A percentile compares a stretch with the other conserved stretches of the same genome.
Conservation (phyloP, 1,140 invertebrate genomes). For the Drosophila mayri region DNA sequence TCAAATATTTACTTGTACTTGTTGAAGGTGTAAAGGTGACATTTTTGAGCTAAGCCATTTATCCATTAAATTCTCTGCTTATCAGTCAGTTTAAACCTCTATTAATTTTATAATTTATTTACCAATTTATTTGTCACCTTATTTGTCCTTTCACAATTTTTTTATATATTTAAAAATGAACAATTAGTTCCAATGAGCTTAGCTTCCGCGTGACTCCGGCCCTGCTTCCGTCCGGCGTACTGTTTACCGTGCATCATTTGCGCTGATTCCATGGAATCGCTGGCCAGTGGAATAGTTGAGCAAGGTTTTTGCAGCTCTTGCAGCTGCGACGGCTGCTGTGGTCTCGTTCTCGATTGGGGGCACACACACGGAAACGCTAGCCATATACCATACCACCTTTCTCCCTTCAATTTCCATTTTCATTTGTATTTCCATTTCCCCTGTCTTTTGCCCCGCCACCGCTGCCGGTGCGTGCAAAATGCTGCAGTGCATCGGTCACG, state of each 20-base stretch:
- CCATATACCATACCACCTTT: no score
- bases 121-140: not conserved
- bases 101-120: no score
- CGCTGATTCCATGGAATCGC: constrained; percentile 66
- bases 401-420: not conserved
- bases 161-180: not conserved
- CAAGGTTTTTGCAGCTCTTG: constrained; percentile 57
- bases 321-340: constrained; percentile 52
- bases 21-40: no score
- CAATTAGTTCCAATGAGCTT: not conserved
- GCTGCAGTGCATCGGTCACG: constrained; percentile 51
- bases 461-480: constrained; percentile 59
- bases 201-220: not conserved
- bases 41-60: no score
- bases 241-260: constrained; percentile 66
- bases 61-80: no score
- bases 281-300: constrained; percentile 58
- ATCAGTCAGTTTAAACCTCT: no score
- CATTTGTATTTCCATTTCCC: not conserved
- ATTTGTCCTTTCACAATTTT: not conserved
- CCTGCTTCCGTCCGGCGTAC: constrained; percentile 17
- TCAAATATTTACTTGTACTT: no score
- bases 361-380: constrained; percentile 71
- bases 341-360: constrained; percentile 38
- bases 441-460: not conserved